Evolutionary conservation across 2,888 invertebrate genomes (phyloP).

Genomic region (Lypha dubia): DNA sequence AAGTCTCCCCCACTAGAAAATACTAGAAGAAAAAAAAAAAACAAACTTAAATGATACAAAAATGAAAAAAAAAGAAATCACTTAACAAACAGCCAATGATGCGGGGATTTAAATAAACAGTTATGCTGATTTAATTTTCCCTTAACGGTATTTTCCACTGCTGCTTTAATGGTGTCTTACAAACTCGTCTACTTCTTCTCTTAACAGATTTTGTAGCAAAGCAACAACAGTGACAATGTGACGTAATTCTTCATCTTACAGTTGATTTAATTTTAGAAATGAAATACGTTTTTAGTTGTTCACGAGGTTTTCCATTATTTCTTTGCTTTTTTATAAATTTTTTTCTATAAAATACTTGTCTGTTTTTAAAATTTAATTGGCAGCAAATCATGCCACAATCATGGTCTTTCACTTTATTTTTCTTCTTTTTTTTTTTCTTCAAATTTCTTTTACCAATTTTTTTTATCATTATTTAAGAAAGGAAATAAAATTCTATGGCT

Average conservation of each 20-base stretch:
- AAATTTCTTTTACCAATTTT: constrained; percentile 6
- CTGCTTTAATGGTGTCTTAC: neutral
- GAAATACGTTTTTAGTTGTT: constrained; percentile 7
- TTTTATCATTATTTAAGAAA: constrained; percentile 8
- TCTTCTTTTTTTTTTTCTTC: constrained; percentile 11
- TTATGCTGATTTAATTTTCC: constrained; percentile 82
- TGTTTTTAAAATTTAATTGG: constrained; percentile 68
- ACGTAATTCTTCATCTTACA: constrained; percentile 63
- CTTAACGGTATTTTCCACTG: constrained; percentile 59
- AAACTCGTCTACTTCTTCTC: constrained; percentile 12
- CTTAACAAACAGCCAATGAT: constrained; percentile 75
- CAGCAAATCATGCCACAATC: constrained; percentile 67
- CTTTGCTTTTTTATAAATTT: constrained; percentile 50
- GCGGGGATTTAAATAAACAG: constrained; percentile 82
- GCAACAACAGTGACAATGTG: constrained; percentile 76
- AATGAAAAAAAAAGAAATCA: constrained; percentile 52
- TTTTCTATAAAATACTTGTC: neutral
- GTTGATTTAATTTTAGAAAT: constrained; percentile 62
- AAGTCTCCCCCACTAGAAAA: constrained; percentile 43
- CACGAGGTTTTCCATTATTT: constrained; percentile 1
- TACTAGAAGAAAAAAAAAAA: too few species aligned
- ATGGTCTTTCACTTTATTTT: constrained; percentile 39
- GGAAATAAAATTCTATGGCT: constrained; percentile 32
- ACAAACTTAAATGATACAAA: neutral
- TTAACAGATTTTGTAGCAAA: constrained; percentile 41